These are phyloP conservation scores for Platycheirus albimanus DNA, from an alignment of 2,888 invertebrate genomes.

Conservation along the genomic window DNA sequence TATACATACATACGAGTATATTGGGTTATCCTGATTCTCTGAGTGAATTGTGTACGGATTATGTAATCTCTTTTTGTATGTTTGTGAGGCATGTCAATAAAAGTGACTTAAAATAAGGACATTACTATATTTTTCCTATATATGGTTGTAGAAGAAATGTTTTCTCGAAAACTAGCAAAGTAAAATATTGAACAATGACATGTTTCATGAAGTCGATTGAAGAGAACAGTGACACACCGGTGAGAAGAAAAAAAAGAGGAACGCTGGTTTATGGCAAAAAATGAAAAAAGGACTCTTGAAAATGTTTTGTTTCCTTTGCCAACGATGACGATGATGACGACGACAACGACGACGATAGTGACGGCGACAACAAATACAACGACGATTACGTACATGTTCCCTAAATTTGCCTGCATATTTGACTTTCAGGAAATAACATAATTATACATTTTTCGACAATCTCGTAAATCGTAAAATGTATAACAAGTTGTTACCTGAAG, in stretches of 20 bases:
- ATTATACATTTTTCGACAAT: slow-evolving; percentile 69
- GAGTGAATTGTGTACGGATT: slow-evolving; percentile 37
- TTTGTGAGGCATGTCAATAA: slow-evolving; percentile 31
- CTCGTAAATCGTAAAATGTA: slow-evolving; percentile 73
- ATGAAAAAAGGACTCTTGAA: not conserved
- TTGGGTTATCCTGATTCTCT: too few species aligned
- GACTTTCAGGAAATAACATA: slow-evolving; percentile 64
- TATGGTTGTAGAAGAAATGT: too few species aligned
- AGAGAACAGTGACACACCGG: slow-evolving; percentile 6
- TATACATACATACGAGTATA: not conserved
- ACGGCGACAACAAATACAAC: too few species aligned
- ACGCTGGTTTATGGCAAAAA: not conserved
- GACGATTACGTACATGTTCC: not conserved
- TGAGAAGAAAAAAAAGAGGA: not conserved
- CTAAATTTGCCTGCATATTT: slow-evolving; percentile 20
- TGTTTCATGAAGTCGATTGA: slow-evolving; percentile 21
- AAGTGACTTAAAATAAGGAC: slow-evolving; percentile 20
- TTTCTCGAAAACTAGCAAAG: slow-evolving; percentile 30
- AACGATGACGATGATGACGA: not conserved
- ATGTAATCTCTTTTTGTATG: slow-evolving; percentile 27
- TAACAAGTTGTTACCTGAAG: slow-evolving; percentile 64
- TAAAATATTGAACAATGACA: slow-evolving; percentile 21
- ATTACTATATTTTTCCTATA: slow-evolving; percentile 5
- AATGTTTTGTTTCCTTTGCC: slow-evolving; percentile 24
- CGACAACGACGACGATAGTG: too few species aligned